Evolutionary conservation across 2,113 vertebrate genomes (phyloP).

Genomic region (Lates calcarifer): DNA sequence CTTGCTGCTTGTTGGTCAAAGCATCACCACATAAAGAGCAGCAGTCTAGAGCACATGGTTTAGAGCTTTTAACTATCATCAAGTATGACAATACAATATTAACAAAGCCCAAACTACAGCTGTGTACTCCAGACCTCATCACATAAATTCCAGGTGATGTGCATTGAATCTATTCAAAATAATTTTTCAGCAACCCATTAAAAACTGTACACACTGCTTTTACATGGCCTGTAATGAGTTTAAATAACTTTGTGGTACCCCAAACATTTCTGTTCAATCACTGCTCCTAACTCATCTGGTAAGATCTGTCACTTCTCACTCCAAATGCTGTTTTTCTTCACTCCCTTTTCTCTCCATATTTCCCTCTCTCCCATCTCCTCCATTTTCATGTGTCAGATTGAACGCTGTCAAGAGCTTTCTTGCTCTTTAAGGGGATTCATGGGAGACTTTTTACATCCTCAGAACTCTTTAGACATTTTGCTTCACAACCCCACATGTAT

Average conservation of each 20-base stretch:
- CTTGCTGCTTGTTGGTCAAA: not conserved
- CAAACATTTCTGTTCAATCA: not conserved
- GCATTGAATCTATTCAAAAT: not conserved
- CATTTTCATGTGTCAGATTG: not conserved
- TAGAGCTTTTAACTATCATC: not conserved
- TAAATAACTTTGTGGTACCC: slow-evolving; percentile 25
- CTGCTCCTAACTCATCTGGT: slow-evolving; percentile 11
- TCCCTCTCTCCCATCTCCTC: not conserved
- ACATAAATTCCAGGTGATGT: not conserved
- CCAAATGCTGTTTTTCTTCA: not conserved
- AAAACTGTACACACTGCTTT: slow-evolving; percentile 11
- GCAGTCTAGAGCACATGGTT: not conserved
- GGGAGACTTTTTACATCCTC: not conserved
- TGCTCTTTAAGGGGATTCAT: not conserved
- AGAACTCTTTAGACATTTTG: slow-evolving; percentile 5
- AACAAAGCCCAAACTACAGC: not conserved
- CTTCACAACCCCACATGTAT: slow-evolving; percentile 1
- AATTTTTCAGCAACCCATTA: not conserved
- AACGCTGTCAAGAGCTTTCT: slow-evolving; percentile 2
- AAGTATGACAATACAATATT: not conserved
- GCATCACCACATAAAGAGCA: not conserved
- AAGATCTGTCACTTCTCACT: slow-evolving; percentile 10
- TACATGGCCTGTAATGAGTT: slow-evolving; percentile 16
- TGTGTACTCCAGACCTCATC: not conserved
- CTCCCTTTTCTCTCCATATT: not conserved